Conservation (phyloP, 2,113 vertebrate species). For the Calyptommatus sinebrachiatus region DNA sequence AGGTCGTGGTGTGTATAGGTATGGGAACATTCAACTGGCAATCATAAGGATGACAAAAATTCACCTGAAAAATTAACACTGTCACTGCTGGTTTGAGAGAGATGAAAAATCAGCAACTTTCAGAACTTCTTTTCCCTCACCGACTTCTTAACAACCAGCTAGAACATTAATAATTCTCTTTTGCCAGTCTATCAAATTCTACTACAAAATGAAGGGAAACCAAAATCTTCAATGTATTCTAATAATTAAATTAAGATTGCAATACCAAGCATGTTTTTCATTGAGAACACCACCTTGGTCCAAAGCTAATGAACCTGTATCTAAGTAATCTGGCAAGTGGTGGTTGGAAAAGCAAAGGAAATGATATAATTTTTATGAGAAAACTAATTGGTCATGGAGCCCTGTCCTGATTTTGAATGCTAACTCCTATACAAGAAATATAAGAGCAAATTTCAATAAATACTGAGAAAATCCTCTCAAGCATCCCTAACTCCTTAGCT, state of each 20-base stretch:
- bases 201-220: neutral
- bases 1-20: neutral
- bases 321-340: neutral
- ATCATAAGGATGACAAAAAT: fast-evolving
- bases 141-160: too few species aligned
- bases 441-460: neutral
- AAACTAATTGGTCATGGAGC: neutral
- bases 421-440: neutral
- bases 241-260: neutral
- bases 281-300: neutral
- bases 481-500: too few species aligned
- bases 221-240: neutral
- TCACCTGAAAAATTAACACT: slow-evolving; percentile 1
- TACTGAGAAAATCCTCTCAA: too few species aligned
- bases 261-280: neutral
- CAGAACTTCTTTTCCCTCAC: neutral
- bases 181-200: neutral
- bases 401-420: neutral
- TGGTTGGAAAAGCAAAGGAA: neutral
- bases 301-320: neutral
- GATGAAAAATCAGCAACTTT: neutral
- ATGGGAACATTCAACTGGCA: neutral
- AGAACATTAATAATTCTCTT: neutral
- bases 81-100: neutral
- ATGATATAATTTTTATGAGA: neutral